phyloP scores from a whole-genome alignment of 2,113 vertebrate genomes.

The Thomomys bottae region DNA sequence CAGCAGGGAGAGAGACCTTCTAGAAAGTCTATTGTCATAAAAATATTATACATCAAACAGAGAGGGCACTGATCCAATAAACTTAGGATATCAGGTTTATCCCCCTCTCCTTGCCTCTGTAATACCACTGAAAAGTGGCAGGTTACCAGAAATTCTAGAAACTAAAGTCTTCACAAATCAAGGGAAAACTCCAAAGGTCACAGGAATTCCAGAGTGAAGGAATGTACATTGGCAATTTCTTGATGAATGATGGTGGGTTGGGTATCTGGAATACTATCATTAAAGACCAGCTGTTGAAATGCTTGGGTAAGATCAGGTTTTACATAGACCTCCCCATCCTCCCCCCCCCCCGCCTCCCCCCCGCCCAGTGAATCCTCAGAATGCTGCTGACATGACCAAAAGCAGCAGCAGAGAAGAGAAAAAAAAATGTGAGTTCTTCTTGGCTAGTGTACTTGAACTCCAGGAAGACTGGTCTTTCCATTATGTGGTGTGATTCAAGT shows the following conservation, averaged over 20 bases:
- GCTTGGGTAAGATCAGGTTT: neutral
- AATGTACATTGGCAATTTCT: neutral
- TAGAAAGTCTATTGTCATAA: neutral
- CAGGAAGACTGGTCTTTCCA: neutral
- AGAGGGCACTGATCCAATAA: neutral
- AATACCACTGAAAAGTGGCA: neutral
- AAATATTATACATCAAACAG: neutral
- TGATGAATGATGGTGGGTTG: neutral
- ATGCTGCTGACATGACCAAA: neutral
- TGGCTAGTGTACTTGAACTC: neutral
- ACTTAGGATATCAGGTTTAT: neutral
- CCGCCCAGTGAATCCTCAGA: neutral
- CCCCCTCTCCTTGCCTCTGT: neutral
- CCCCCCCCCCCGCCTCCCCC: no score
- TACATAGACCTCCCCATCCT: neutral
- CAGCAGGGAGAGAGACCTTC: neutral
- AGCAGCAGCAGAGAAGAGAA: neutral
- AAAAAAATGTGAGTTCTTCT: neutral
- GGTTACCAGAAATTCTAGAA: constrained; percentile 21
- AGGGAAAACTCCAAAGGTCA: neutral
- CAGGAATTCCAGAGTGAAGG: constrained; percentile 40
- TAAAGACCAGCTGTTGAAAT: constrained; percentile 5
- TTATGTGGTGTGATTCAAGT: no score
- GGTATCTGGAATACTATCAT: neutral
- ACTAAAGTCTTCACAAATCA: neutral